Evolutionary conservation across 2,797 vertebrate species (phyloP), one percentile per base, ranked within the genome.

Genomic region (Micrastur ruficollis): DNA sequence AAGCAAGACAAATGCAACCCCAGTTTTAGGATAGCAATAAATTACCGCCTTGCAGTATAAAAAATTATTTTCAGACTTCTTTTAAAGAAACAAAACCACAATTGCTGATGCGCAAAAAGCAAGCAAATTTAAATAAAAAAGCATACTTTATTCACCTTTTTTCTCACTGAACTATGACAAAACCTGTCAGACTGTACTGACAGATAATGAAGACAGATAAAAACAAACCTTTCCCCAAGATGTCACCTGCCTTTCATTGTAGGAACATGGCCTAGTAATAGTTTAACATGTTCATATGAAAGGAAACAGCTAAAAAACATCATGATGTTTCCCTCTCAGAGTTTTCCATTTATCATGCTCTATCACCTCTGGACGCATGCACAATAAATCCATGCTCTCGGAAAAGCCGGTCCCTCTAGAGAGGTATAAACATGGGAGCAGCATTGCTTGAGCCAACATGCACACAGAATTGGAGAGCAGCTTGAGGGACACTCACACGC

Each of bases 121-220:
- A 91, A 85, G 40, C 3, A 82, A 76, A 86, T 86, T 83, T 82
- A 80, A 81, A 81, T 56, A 3, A 46, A 92, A 80, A 90, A 32
- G 3, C n/a, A 42, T 6, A 23, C 8, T 68, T 84, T 52, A 3
- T 61, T 63, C 29, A 42, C 14, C 3, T 34, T 92, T 91, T 80
- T 78, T 70, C 40, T 27, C 52, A 49, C 2, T 70, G 80, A 92
- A 86, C 56, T 68, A 17, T 34, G 59, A 63, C 47, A 95, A 93
- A 79, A 49, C 17, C 47, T 74, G 34, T 61, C 83, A 84, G 36
- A 78, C 9, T 74, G 49, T 73, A 89, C 63, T 82, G 79, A 86
- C 72, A 94, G 65, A 66, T 53, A 91, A 80, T 5, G 6, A n/a
- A 83, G 29, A 52, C 0, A 47, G 61, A 82, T 52, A 58, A 82